Evolutionary conservation across 2,888 invertebrate species (phyloP).

Genomic region (Epinotia demarniana): DNA sequence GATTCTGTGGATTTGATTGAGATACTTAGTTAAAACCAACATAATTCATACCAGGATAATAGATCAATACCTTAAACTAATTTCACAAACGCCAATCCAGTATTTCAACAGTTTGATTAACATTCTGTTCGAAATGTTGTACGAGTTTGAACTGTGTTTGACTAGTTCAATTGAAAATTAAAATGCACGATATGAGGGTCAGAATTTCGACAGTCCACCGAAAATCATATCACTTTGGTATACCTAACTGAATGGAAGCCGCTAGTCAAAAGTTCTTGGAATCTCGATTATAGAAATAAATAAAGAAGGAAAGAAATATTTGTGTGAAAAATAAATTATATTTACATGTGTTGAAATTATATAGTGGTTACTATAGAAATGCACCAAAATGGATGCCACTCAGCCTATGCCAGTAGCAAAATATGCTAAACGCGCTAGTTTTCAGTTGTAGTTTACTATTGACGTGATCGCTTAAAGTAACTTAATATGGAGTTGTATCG

Average conservation of each 20-base stretch:
- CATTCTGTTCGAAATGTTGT: constrained; percentile 28
- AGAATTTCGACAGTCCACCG: not conserved
- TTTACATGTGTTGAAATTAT: too few species aligned
- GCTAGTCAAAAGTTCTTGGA: too few species aligned
- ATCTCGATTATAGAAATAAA: not conserved
- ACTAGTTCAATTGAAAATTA: constrained; percentile 28
- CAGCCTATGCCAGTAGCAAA: too few species aligned
- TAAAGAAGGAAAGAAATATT: too few species aligned
- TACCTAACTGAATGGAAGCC: not conserved
- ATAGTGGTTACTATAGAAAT: too few species aligned
- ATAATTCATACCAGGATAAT: not conserved
- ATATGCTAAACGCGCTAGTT: too few species aligned
- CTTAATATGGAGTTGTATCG: too few species aligned
- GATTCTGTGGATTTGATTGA: not conserved
- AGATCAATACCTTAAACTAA: constrained; percentile 10
- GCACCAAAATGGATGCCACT: too few species aligned
- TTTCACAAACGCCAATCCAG: constrained; percentile 5
- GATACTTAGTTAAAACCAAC: not conserved
- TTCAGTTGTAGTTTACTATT: too few species aligned
- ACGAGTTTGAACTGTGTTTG: constrained; percentile 29
- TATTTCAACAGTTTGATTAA: constrained; percentile 26
- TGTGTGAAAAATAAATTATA: too few species aligned
- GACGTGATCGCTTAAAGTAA: too few species aligned
- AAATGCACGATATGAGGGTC: constrained; percentile 21
- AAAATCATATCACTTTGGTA: not conserved